Evolutionary conservation across 2,797 vertebrate species (phyloP), one percentile per base, ranked within the genome.

Genomic region (Pangasius mekongensis): DNA sequence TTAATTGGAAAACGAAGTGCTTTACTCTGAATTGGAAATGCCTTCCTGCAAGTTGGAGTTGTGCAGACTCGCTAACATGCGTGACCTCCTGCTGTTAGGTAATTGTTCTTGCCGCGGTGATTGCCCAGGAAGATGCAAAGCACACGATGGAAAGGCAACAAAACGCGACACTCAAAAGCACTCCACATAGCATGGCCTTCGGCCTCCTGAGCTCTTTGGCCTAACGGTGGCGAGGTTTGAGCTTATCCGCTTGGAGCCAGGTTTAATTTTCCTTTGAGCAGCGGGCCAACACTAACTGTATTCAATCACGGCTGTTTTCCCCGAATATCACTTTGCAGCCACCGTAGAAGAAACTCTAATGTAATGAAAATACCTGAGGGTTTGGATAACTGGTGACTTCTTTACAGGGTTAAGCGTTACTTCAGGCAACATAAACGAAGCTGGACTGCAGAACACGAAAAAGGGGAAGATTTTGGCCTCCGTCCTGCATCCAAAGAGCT

Each of bases 401-500:
- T 89, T 89, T 85, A 58, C 87, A 73, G 85, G 85, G 89, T 90
- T 87, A 81, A 84, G 74, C 66, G 86, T 58, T 71, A 78, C 85
- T 90, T 89, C 84, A 86, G 90, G 85, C 89, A 86, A 71, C 86
- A 77, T 87, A 91, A 90, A 87, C 86, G 81, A 88, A 89, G 86
- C 89, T 86, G 84, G 87, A 85, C 36, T 73, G 80, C 81, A 67
- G 82, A 87, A 88, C 86, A 86, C 36, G 66, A 84, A 81, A 86
- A 47, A 27, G 64, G 86, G 77, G 84, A 52, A 82, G 74, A n/a
- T 66, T 88, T 90, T 92, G 90, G 97, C 96, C 94, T 84, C n/a
- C 94, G 95, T 95, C 95, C 95, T 96, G 95, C 96, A 94, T 95
- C 95, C 94, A 87, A 92, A 92, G 87, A 95, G 93, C 93, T 94